A percentile compares a stretch with the other conserved stretches of the same genome.
Evolutionary conservation across 2,888 invertebrate genomes (phyloP).

Genomic region (Nycteola revayana): DNA sequence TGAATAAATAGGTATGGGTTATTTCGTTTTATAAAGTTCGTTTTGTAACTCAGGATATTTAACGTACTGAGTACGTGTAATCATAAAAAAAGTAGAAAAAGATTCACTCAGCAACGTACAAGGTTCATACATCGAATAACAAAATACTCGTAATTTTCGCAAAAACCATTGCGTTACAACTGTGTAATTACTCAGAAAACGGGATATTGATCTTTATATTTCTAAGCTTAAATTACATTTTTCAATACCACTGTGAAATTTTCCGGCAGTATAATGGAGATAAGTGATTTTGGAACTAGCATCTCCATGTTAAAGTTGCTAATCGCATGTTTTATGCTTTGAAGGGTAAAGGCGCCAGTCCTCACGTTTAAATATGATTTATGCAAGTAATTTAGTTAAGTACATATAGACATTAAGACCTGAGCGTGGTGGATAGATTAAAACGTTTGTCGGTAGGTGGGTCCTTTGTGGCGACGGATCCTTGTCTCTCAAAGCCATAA

Average conservation of each 20-base stretch:
- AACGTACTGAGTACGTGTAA: too few species aligned
- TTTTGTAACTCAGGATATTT: too few species aligned
- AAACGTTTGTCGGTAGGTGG: conserved; percentile 59
- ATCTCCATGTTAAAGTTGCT: conserved; percentile 34
- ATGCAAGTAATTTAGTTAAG: conserved; percentile 81
- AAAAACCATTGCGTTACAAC: too few species aligned
- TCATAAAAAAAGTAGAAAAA: too few species aligned
- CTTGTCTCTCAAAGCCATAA: conserved; percentile 40
- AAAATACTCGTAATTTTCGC: too few species aligned
- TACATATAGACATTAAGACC: conserved; percentile 74
- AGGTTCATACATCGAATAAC: too few species aligned
- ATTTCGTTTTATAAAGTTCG: too few species aligned
- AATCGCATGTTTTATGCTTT: conserved; percentile 34
- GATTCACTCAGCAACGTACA: too few species aligned
- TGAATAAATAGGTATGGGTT: too few species aligned
- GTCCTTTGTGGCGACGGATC: conserved; percentile 45
- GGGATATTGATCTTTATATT: conserved; percentile 41
- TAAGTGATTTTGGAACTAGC: conserved; percentile 38
- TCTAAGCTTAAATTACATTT: conserved; percentile 39
- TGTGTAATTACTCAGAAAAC: conserved; percentile 2
- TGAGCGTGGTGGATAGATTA: conserved; percentile 66
- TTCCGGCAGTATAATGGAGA: conserved; percentile 11
- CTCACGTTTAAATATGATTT: conserved; percentile 81
- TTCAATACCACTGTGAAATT: conserved; percentile 25
- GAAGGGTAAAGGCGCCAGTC: conserved; percentile 50